Conservation (phyloP, 2,113 vertebrate species). For the Hassar affinis region DNA sequence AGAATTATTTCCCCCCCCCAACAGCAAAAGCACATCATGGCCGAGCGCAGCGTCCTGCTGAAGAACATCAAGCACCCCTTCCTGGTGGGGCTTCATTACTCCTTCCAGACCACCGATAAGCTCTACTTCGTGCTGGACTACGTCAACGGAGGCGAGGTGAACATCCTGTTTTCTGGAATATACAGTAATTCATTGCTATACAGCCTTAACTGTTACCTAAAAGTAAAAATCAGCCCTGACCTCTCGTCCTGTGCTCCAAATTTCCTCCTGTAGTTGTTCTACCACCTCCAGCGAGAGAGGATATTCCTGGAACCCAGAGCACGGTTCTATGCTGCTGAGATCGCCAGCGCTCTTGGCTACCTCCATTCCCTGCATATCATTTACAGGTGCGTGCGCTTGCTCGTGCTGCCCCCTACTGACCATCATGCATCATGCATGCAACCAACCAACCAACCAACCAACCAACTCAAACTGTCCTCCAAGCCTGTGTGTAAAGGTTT, state of each 20-base stretch:
- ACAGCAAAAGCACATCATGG: constrained; percentile 85
- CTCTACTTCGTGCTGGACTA: constrained; percentile 82
- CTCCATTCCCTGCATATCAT: constrained; percentile 79
- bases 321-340: constrained; percentile 78
- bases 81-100: constrained; percentile 79
- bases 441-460: not conserved
- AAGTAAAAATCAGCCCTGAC: too few species aligned
- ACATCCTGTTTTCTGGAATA: not conserved
- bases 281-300: constrained; percentile 79
- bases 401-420: constrained; percentile 59
- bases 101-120: constrained; percentile 80
- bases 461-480: not conserved
- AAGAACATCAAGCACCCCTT: constrained; percentile 81
- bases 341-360: constrained; percentile 79
- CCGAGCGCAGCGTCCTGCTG: constrained; percentile 78
- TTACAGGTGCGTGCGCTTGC: constrained; percentile 75
- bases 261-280: constrained; percentile 69
- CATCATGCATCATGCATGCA: not conserved
- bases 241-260: not conserved
- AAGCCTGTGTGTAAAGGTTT: not conserved
- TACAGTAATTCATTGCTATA: too few species aligned
- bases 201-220: too few species aligned
- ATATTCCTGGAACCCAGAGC: constrained; percentile 78
- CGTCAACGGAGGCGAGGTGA: constrained; percentile 79
- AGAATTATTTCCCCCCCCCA: constrained; percentile 14